Evolutionary conservation across 2,888 invertebrate genomes (phyloP).

Genomic region (Pocota personata): DNA sequence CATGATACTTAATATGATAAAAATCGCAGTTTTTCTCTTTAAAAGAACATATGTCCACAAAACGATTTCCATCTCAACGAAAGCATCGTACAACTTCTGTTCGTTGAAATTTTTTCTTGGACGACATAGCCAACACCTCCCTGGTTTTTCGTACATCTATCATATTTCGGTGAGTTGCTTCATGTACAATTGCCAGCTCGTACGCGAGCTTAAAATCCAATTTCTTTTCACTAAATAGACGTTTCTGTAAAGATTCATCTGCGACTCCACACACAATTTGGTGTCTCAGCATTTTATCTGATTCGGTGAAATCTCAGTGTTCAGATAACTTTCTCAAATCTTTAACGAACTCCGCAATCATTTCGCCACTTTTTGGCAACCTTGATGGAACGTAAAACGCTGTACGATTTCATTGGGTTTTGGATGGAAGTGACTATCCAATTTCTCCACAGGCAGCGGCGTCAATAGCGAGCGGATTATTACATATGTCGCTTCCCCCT

Average conservation of each 20-base stretch:
- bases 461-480: too few relatives aligned
- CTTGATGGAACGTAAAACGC: background rate
- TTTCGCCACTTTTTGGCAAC: slow-evolving; percentile 12
- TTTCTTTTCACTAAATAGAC: background rate
- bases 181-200: slow-evolving; percentile 18
- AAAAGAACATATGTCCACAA: slow-evolving; percentile 27
- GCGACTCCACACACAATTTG: slow-evolving; percentile 11
- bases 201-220: background rate
- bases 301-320: slow-evolving; percentile 24
- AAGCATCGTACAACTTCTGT: background rate
- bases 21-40: background rate
- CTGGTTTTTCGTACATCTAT: too few relatives aligned
- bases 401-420: slow-evolving; percentile 6
- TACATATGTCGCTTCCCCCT: background rate
- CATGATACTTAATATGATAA: slow-evolving; percentile 1
- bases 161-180: slow-evolving; percentile 5
- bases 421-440: background rate
- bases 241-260: slow-evolving; percentile 12
- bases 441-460: too few relatives aligned
- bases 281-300: slow-evolving; percentile 11
- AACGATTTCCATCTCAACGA: slow-evolving; percentile 20
- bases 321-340: too few relatives aligned
- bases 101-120: too few relatives aligned
- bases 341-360: slow-evolving; percentile 21
- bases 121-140: background rate